Conservation (phyloP, 1,140 invertebrate genomes). For the Ceratina japonica region DNA sequence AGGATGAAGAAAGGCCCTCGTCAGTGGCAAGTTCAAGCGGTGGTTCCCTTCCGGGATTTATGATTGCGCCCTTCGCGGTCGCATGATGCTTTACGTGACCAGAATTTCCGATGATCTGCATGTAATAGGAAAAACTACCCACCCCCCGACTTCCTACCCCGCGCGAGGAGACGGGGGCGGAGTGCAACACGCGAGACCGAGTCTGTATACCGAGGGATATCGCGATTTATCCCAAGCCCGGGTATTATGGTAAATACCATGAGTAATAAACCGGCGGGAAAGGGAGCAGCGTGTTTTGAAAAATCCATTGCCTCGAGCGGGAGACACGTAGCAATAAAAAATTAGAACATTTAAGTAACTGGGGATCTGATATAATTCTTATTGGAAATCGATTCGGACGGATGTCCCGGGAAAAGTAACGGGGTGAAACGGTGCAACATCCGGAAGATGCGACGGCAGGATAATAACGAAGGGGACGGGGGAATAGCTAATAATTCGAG, state of each 20-base stretch:
- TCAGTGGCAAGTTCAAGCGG: slow-evolving; percentile 62
- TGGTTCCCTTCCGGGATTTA: slow-evolving; percentile 71
- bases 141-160: neutral
- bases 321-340: too few species aligned
- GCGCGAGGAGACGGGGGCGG: slow-evolving; percentile 7
- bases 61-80: slow-evolving; percentile 63
- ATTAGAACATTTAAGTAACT: too few species aligned
- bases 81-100: slow-evolving; percentile 72
- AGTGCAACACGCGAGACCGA: slow-evolving; percentile 31
- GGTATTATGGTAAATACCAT: slow-evolving; percentile 41
- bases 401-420: neutral
- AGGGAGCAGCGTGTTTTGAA: neutral
- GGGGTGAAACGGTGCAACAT: neutral
- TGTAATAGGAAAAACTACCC: slow-evolving; percentile 51
- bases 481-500: slow-evolving; percentile 59
- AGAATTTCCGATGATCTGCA: slow-evolving; percentile 60
- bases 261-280: neutral
- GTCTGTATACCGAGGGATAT: neutral
- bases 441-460: slow-evolving; percentile 2
- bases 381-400: too few species aligned
- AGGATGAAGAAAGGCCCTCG: slow-evolving; percentile 62
- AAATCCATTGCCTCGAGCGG: neutral
- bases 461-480: neutral
- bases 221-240: neutral
- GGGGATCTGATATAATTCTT: neutral